Evolutionary conservation across 2,888 invertebrate genomes (phyloP), one percentile per base, ranked within the genome.

Genomic region (Silvanus unidentatus): DNA sequence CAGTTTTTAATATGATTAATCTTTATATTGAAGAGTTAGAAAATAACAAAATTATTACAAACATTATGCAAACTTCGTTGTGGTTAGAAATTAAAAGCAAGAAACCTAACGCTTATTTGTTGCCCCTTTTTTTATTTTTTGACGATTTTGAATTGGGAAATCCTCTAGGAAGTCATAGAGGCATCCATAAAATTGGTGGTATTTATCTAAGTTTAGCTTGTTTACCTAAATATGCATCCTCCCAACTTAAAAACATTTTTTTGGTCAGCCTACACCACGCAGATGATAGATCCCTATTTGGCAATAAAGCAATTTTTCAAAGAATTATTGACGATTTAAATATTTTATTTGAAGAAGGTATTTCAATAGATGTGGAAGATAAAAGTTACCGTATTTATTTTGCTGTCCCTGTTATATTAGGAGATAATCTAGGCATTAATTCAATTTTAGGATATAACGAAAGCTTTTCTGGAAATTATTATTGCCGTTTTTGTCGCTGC

Each of bases 101-200:
- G 14, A 15, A 4, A 13, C 4, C 2, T 12, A 13, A 37, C 3
- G 12, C 13, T 14, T 11, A 8, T 4, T 13, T 37, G n/a, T 16
- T 37, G 8, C 37, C 37, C 10, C 5, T 37, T 9, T 16, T 37
- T 15, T 15, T 37, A 37, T 37, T 15, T 16, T 37, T 37, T 37
- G 37, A 37, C n/a, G 37, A 37, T 16, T 59, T 52, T 44, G 59
- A 61, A 47, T 37, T 42, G 10, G 58, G 58, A 14, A 59, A 61
- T 44, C 52, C 59, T 8, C 32, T 60, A 27, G 58, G 58, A 5
- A 52, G 51, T 16, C 61, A 57, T 40, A 40, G 54, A 2, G 59
- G 57, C 2, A 42, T 46, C 6, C 41, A 58, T 34, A 60, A 60
- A 42, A 35, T 60, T 16, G 58, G 59, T 11, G 55, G 43, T 37